Evolutionary conservation across 35 echinoderm and acorn worm species (phyloP).

Genomic region (Heliocidaris tuberculata): DNA sequence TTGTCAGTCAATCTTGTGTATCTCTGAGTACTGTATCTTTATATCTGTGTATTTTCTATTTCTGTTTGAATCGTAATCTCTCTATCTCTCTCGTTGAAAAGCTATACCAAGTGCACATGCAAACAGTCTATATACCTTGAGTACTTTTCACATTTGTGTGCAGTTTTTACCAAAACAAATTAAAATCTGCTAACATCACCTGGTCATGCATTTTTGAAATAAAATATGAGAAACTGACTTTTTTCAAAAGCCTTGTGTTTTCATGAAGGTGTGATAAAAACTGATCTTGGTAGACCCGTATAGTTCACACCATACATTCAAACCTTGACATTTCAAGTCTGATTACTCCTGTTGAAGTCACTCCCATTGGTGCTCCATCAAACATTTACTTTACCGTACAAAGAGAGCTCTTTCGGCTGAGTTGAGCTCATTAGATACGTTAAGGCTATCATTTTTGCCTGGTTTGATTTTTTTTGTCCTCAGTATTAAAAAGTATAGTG

Average conservation of each 20-base stretch:
- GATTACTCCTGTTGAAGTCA: constrained; percentile 9
- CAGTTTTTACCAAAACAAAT: too few species aligned
- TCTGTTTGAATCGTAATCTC: too few species aligned
- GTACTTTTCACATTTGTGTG: too few species aligned
- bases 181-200: too few species aligned
- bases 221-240: neutral
- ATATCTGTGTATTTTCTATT: too few species aligned
- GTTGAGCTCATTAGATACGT: neutral
- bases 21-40: too few species aligned
- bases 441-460: neutral
- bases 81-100: too few species aligned
- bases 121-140: too few species aligned
- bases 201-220: too few species aligned
- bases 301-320: neutral
- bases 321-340: constrained; percentile 10
- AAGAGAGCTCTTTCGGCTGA: neutral
- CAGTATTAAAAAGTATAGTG: neutral
- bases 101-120: too few species aligned
- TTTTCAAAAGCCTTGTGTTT: neutral
- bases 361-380: neutral
- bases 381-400: neutral
- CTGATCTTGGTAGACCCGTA: neutral
- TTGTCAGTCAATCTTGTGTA: too few species aligned
- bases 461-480: neutral
- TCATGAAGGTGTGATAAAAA: neutral